Evolutionary conservation across 2,113 vertebrate genomes (phyloP).

Genomic region (Gorilla gorilla): DNA sequence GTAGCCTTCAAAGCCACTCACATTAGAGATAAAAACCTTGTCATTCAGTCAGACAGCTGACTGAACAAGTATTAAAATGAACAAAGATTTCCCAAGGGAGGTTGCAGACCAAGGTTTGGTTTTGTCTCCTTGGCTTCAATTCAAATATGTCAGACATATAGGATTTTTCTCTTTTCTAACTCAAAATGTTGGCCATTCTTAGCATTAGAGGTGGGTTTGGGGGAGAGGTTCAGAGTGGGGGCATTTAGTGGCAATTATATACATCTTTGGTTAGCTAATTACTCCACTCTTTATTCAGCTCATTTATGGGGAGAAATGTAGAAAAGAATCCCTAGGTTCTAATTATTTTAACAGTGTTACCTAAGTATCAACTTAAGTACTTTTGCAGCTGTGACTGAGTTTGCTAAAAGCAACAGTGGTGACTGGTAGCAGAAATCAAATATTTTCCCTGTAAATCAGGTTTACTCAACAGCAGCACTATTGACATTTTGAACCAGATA

Average conservation of each 20-base stretch:
- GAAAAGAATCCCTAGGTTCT: constrained; percentile 16
- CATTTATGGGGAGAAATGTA: constrained; percentile 1
- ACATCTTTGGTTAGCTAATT: constrained; percentile 42
- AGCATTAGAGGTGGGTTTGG: not conserved
- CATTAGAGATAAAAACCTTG: constrained; percentile 86
- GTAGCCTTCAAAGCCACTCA: constrained; percentile 84
- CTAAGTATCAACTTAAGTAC: constrained; percentile 24
- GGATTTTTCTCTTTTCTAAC: constrained; percentile 55
- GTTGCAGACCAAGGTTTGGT: constrained; percentile 72
- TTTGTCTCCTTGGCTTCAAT: constrained; percentile 72
- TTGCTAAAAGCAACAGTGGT: not conserved
- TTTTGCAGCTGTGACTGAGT: not conserved
- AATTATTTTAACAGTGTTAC: constrained; percentile 28
- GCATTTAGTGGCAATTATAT: not conserved
- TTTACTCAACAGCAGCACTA: not conserved
- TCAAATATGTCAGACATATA: constrained; percentile 68
- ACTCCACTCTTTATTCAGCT: not conserved
- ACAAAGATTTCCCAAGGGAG: constrained; percentile 83
- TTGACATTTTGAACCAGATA: not conserved
- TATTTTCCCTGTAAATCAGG: not conserved
- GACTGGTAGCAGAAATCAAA: not conserved
- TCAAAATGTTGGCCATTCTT: constrained; percentile 1
- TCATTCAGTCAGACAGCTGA: constrained; percentile 84
- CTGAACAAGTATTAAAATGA: constrained; percentile 86
- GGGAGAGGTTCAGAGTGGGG: not conserved